These are phyloP conservation scores for Mythimna pallens DNA, from an alignment of 2,888 invertebrate genomes.

Conservation along the genomic window DNA sequence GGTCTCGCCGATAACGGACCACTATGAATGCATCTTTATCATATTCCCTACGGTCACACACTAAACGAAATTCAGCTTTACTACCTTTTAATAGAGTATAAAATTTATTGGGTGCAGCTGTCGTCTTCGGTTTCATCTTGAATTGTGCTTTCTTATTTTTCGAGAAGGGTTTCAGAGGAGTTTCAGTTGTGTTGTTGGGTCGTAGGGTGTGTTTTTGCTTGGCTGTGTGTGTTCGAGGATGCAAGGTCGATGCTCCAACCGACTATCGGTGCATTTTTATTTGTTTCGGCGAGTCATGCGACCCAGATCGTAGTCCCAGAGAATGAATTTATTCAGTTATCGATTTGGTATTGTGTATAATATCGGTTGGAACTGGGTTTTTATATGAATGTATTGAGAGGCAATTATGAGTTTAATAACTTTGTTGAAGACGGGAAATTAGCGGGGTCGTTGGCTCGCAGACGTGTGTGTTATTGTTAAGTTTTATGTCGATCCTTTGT, in stretches of 20 bases:
- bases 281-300: constrained; percentile 89
- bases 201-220: constrained; percentile 67
- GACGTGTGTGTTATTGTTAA: constrained; percentile 9
- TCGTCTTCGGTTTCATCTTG: constrained; percentile 89
- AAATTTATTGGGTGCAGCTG: constrained; percentile 68
- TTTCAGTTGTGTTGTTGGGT: constrained; percentile 73
- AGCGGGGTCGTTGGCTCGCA: constrained; percentile 43
- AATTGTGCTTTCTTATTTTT: constrained; percentile 89
- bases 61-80: constrained; percentile 58
- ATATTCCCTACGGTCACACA: constrained; percentile 57
- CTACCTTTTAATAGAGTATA: constrained; percentile 69
- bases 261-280: constrained; percentile 89
- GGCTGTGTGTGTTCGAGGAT: constrained; percentile 72
- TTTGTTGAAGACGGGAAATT: constrained; percentile 53
- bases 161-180: constrained; percentile 69
- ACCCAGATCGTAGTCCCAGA: constrained; percentile 86
- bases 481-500: constrained; percentile 17
- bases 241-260: constrained; percentile 89
- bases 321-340: constrained; percentile 90
- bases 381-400: constrained; percentile 48
- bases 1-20: constrained; percentile 84
- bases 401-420: constrained; percentile 60
- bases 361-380: constrained; percentile 78
- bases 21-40: constrained; percentile 88
- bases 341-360: constrained; percentile 88